Evolutionary conservation across 2,888 invertebrate genomes (phyloP).

Genomic region (Ptychoptera albimana): DNA sequence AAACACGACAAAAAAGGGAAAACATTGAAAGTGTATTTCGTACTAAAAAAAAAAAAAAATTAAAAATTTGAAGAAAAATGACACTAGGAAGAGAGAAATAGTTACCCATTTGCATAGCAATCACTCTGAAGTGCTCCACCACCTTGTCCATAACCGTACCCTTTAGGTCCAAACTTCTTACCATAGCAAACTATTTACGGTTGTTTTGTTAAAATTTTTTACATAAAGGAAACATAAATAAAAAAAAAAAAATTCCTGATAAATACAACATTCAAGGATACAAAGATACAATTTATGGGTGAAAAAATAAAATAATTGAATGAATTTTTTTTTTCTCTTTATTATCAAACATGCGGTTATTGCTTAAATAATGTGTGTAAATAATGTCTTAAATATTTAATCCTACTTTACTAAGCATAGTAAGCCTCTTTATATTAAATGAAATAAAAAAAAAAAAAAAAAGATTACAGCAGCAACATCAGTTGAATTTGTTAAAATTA

Average conservation of each 20-base stretch:
- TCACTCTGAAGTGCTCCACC: slow-evolving; percentile 87
- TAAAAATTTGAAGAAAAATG: not conserved
- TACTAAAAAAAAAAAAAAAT: not conserved
- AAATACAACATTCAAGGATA: not conserved
- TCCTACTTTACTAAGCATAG: not conserved
- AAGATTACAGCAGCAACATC: not conserved
- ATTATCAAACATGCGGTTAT: too few species aligned
- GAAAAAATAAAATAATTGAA: not conserved
- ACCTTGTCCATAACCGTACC: slow-evolving; percentile 95
- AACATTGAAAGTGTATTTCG: not conserved
- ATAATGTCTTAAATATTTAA: too few species aligned
- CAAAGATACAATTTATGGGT: not conserved
- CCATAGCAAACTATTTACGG: slow-evolving; percentile 70
- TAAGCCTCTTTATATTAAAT: not conserved
- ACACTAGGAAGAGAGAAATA: slow-evolving; percentile 11
- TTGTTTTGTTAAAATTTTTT: not conserved
- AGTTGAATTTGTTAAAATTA: not conserved
- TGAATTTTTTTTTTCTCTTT: not conserved
- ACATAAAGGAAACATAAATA: not conserved
- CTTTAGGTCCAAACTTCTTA: slow-evolving; percentile 93
- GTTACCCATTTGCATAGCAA: slow-evolving; percentile 69
- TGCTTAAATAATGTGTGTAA: too few species aligned
- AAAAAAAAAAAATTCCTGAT: not conserved
- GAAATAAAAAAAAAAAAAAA: not conserved
- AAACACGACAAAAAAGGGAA: not conserved